These are phyloP conservation scores for Ciconia nigra DNA, from an alignment of 2,797 vertebrate species.

Conservation along the genomic window DNA sequence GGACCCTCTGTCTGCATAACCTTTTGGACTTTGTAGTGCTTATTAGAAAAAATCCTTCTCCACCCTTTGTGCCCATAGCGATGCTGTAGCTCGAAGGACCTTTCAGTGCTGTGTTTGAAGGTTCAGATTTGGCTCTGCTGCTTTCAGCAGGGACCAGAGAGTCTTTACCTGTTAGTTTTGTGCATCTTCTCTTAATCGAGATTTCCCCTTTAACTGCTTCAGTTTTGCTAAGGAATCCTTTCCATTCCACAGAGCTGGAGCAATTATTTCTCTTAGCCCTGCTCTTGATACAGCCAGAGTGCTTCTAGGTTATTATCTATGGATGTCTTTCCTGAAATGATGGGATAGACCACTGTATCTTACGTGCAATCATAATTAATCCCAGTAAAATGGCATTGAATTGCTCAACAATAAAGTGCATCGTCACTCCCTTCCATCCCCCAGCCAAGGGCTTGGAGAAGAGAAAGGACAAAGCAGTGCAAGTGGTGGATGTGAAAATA, in stretches of 20 bases:
- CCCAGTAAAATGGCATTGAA: background rate
- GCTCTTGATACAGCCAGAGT: constrained; percentile 44
- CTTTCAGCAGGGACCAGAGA: background rate
- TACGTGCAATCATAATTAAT: constrained; percentile 60
- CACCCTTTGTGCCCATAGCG: background rate
- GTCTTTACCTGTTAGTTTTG: background rate
- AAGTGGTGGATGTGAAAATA: background rate
- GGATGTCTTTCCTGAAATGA: constrained; percentile 52
- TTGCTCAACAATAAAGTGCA: background rate
- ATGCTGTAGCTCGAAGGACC: background rate
- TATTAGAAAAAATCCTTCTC: background rate
- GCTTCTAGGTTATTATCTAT: constrained; percentile 60
- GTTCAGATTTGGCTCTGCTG: background rate
- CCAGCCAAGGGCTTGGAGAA: background rate
- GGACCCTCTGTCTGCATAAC: background rate
- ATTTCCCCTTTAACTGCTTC: constrained; percentile 46
- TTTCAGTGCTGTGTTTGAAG: background rate
- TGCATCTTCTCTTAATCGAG: background rate
- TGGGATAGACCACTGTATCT: constrained; percentile 23
- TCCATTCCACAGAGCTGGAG: constrained; percentile 28
- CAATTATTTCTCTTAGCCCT: constrained; percentile 69
- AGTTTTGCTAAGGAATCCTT: constrained; percentile 43
- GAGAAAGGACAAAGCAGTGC: background rate
- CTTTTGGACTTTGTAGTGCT: background rate
- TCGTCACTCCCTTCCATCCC: background rate